These are phyloP conservation scores for Nothoprocta pentlandii DNA, from an alignment of 2,113 vertebrate species.

Conservation along the genomic window DNA sequence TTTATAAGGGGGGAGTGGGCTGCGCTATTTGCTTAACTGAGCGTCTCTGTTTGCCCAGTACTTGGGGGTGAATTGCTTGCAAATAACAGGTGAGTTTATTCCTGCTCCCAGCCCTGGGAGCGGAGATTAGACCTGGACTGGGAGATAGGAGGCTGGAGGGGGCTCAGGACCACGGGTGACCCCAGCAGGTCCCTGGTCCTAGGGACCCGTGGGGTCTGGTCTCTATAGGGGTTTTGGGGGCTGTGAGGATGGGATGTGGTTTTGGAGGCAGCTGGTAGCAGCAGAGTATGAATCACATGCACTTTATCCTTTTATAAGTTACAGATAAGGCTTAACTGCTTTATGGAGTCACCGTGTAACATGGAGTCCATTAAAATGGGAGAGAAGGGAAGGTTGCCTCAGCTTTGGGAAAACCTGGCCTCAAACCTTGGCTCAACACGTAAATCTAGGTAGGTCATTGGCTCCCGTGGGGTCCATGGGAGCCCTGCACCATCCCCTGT, in stretches of 20 bases:
- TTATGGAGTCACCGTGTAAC: background rate
- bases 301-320: background rate
- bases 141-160: background rate
- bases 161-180: background rate
- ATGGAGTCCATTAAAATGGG: background rate
- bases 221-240: background rate
- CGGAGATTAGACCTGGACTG: constrained; percentile 39
- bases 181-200: background rate
- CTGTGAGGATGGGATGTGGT: accelerated
- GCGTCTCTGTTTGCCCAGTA: constrained; percentile 46
- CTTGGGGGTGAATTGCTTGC: constrained; percentile 56
- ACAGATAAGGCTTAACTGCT: constrained; percentile 41
- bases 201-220: accelerated
- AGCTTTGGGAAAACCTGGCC: background rate
- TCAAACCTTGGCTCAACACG: background rate
- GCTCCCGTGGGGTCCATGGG: background rate
- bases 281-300: background rate
- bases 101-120: background rate
- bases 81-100: constrained; percentile 67
- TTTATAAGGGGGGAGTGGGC: background rate
- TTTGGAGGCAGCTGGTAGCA: background rate
- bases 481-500: background rate
- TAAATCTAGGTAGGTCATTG: background rate
- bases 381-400: background rate
- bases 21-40: constrained; percentile 33